Evolutionary conservation across 2,113 vertebrate genomes (phyloP).

Genomic region (sheep (Ovis aries)): ARS-UI_Ramb_v3.0 NC_056054.1:25024001-25024500

Average conservation of each 20-base stretch:
- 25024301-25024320: not conserved
- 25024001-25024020: not conserved
- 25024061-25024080: not conserved
- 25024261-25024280: not conserved
- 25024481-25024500: not conserved
- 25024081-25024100: not conserved
- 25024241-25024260: not conserved
- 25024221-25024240: not conserved
- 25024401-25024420: not conserved
- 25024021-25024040: not conserved
- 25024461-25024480: not conserved
- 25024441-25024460: not conserved
- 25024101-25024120: not conserved
- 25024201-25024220: not conserved
- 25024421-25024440: not conserved
- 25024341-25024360: not conserved
- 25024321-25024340: not conserved
- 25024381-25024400: not conserved
- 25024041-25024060: not conserved
- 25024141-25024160: not conserved
- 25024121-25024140: not conserved
- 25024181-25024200: not conserved
- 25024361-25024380: not conserved
- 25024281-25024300: constrained; percentile 26
- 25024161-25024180: not conserved